These are phyloP conservation scores for Eupithecia inturbata DNA, from an alignment of 2,888 invertebrate genomes.

Conservation along the genomic window DNA sequence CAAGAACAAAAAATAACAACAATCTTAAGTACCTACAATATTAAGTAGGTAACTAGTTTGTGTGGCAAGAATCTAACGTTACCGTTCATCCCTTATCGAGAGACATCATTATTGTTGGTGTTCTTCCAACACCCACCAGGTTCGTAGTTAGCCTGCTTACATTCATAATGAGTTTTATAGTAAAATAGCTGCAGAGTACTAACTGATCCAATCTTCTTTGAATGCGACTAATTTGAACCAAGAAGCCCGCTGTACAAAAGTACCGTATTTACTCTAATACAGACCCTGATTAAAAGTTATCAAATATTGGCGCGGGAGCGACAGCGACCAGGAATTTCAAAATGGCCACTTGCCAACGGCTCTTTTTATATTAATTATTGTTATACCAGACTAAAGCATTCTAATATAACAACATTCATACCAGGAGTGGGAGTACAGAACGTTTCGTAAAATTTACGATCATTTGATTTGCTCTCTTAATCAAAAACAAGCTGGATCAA, in stretches of 20 bases:
- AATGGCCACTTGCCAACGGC: constrained; percentile 75
- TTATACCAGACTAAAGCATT: constrained; percentile 78
- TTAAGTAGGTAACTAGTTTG: too few species aligned
- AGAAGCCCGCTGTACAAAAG: constrained; percentile 22
- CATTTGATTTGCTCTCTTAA: constrained; percentile 77
- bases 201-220: not conserved
- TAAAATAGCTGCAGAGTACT: not conserved
- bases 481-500: constrained; percentile 67
- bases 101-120: too few species aligned
- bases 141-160: too few species aligned
- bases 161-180: too few species aligned
- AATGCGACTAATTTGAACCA: constrained; percentile 1
- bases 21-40: not conserved
- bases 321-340: constrained; percentile 61
- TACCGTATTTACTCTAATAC: constrained; percentile 16
- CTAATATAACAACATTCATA: constrained; percentile 76
- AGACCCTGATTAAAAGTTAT: constrained; percentile 38
- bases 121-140: too few species aligned
- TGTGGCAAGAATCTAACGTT: too few species aligned
- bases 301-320: constrained; percentile 42
- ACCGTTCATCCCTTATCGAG: too few species aligned
- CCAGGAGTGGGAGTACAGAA: constrained; percentile 59
- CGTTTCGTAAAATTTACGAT: constrained; percentile 73
- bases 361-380: constrained; percentile 82
- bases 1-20: not conserved